Evolutionary conservation across 2,888 invertebrate species (phyloP).

Genomic region (Phortica magna): DNA sequence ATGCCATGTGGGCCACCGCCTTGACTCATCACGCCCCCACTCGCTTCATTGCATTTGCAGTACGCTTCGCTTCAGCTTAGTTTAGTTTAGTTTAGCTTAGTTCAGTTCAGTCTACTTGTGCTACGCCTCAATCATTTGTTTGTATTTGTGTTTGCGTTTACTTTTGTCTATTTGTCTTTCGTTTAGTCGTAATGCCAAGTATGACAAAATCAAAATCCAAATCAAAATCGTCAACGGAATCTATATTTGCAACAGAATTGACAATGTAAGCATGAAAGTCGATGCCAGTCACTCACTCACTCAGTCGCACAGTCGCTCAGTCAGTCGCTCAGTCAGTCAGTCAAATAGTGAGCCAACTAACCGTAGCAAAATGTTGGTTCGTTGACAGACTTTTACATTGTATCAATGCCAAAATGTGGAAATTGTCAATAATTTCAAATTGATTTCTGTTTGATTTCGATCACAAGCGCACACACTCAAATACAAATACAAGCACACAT

Average conservation of each 20-base stretch:
- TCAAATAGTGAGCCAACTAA: too few relatives aligned
- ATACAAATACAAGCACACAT: constrained; percentile 28
- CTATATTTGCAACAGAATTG: constrained; percentile 43
- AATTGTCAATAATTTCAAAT: constrained; percentile 76
- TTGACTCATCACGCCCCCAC: not conserved
- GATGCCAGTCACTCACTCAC: not conserved
- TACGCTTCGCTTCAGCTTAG: constrained; percentile 56
- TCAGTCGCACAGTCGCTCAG: not conserved
- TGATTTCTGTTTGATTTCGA: constrained; percentile 75
- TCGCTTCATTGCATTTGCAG: not conserved
- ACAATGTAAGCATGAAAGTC: constrained; percentile 21
- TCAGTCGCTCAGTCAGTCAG: not conserved
- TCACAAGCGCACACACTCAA: constrained; percentile 34
- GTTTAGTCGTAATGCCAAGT: constrained; percentile 63
- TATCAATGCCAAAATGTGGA: constrained; percentile 73
- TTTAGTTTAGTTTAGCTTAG: constrained; percentile 32
- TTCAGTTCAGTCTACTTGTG: constrained; percentile 28
- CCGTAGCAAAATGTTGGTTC: not conserved
- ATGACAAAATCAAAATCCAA: constrained; percentile 62
- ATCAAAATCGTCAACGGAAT: constrained; percentile 47
- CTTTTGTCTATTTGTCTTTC: constrained; percentile 56
- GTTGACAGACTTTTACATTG: not conserved
- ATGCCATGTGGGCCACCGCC: not conserved
- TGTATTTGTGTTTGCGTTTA: constrained; percentile 5
- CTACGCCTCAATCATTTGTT: constrained; percentile 11